Evolutionary conservation across 2,888 invertebrate genomes (phyloP).

Genomic region (Erebia aethiops): DNA sequence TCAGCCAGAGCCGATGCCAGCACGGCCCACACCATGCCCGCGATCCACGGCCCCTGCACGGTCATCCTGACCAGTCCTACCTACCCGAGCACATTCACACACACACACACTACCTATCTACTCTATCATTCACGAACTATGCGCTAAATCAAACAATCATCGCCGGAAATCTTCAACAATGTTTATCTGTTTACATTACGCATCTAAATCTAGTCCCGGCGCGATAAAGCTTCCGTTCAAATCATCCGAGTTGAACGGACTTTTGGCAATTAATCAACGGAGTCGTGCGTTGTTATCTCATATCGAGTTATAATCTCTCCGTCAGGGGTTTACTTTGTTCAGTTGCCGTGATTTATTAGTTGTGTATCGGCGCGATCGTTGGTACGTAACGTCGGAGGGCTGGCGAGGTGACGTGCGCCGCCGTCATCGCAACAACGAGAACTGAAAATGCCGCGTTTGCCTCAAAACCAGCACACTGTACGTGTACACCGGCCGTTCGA

Average conservation of each 20-base stretch:
- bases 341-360: slow-evolving; percentile 73
- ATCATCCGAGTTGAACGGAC: slow-evolving; percentile 63
- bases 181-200: slow-evolving; percentile 72
- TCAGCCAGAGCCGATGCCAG: slow-evolving; percentile 81
- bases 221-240: slow-evolving; percentile 64
- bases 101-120: slow-evolving; percentile 53
- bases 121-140: slow-evolving; percentile 51
- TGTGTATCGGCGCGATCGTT: slow-evolving; percentile 70
- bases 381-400: slow-evolving; percentile 57
- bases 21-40: slow-evolving; percentile 63
- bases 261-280: slow-evolving; percentile 69
- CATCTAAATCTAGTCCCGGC: slow-evolving; percentile 61
- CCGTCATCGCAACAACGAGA: slow-evolving; percentile 71
- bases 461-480: slow-evolving; percentile 57
- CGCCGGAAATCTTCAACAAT: slow-evolving; percentile 70
- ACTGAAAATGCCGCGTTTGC: slow-evolving; percentile 60
- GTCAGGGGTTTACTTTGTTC: slow-evolving; percentile 68
- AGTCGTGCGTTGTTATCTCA: slow-evolving; percentile 68
- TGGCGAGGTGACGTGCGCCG: slow-evolving; percentile 64
- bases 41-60: slow-evolving; percentile 59
- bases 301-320: slow-evolving; percentile 74
- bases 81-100: slow-evolving; percentile 57
- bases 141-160: slow-evolving; percentile 51
- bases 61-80: slow-evolving; percentile 58
- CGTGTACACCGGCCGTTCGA: slow-evolving; percentile 52